These are phyloP conservation scores for Tenualosa thibaudeaui DNA, from an alignment of 2,797 vertebrate genomes.

Conservation along the genomic window DNA sequence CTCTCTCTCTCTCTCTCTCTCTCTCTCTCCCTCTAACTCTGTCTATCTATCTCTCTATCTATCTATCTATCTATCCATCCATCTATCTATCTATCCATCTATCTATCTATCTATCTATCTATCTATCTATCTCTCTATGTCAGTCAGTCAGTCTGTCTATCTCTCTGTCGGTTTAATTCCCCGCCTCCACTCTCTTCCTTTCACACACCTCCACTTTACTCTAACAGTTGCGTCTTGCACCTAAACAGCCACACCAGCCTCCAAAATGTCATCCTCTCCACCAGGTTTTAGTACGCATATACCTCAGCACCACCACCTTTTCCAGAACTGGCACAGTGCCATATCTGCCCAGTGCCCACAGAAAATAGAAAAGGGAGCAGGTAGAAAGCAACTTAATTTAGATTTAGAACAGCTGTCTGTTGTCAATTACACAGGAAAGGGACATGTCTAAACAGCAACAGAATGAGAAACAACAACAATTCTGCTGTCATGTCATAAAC, in stretches of 20 bases:
- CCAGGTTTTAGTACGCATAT: not conserved
- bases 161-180: too few relatives aligned
- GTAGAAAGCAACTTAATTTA: too few relatives aligned
- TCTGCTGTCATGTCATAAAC: too few relatives aligned
- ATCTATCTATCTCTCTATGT: too few relatives aligned
- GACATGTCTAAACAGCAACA: too few relatives aligned
- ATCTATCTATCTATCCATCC: slow-evolving; percentile 28
- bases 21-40: too few relatives aligned
- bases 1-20: not conserved
- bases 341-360: too few relatives aligned
- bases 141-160: too few relatives aligned
- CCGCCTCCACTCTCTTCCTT: not conserved
- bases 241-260: not conserved
- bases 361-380: too few relatives aligned
- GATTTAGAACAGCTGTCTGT: too few relatives aligned
- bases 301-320: not conserved
- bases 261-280: not conserved
- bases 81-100: slow-evolving; percentile 28
- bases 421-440: too few relatives aligned
- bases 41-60: slow-evolving; percentile 21
- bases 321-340: not conserved
- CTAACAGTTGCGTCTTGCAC: not conserved
- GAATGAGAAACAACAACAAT: too few relatives aligned
- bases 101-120: slow-evolving; percentile 19
- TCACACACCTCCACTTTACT: not conserved